Base-by-base conservation (phyloP, 2,888 invertebrate genomes). In the Bugula neritina region DNA sequence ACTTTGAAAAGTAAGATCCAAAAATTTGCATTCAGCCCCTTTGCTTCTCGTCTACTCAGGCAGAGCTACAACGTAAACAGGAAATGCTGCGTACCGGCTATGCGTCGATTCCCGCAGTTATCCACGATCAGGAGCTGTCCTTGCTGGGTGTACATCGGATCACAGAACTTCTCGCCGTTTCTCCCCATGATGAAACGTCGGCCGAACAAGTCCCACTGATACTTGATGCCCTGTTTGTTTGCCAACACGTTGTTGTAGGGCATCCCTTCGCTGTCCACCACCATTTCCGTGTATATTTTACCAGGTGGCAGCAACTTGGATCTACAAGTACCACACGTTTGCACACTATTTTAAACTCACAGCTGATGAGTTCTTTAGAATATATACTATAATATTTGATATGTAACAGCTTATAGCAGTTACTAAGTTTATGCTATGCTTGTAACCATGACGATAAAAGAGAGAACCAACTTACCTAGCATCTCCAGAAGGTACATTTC, bases 191-290 rank as follows among this genome's bases (percentile, higher is more conserved):
- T 5, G n/a, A 25, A 34, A 2, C 63, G 2, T 31, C 63, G 27
- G 10, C 63, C 63, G 27, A 63, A 63, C 63, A 63, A 31, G 31
- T 63, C 63, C 63, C 63, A 63, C 27, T 63, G 21, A 34, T 63
- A 63, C 31, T 63, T 63, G 63, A 63, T 31, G 2, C 63, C 63
- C 5, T 31, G 25, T 63, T 63, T 63, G 63, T 63, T 63, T 13
- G 63, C 34, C 2, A 63, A 10, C 5, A 27, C 63, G n/a, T 63
- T 63, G 63, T 63, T 63, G 31, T 63, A 63, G 5, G 63, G 63
- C 31, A 63, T 21, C 2, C 63, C 63, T 13, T 63, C 29, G n/a
- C 29, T 31, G 63, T 63, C 63, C 2, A 63, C 31, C 13, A 63
- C 63, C 10, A 63, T 63, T 3, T 63, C 63, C 31, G 63, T 63